These are phyloP conservation scores for Eretmochelys imbricata DNA, from an alignment of 2,113 vertebrate species.

Conservation along the genomic window DNA sequence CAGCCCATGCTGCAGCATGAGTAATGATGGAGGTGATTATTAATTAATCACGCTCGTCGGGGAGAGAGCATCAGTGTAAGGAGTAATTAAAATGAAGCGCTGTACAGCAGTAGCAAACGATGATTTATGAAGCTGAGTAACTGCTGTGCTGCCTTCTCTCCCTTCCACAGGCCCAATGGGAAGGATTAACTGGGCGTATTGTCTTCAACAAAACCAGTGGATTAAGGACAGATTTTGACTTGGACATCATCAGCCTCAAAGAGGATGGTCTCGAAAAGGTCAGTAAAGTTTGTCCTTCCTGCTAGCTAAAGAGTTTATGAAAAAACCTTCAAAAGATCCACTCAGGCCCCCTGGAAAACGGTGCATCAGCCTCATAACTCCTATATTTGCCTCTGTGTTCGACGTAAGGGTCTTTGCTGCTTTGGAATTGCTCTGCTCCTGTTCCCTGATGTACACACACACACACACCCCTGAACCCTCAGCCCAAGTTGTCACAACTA, in stretches of 20 bases:
- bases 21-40: slow-evolving; percentile 79
- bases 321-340: not conserved
- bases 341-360: not conserved
- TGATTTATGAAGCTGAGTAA: slow-evolving; percentile 77
- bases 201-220: slow-evolving; percentile 97
- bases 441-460: not conserved
- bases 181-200: slow-evolving; percentile 95
- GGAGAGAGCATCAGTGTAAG: slow-evolving; percentile 83
- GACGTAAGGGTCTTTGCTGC: slow-evolving; percentile 21
- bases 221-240: slow-evolving; percentile 95
- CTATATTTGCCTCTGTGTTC: not conserved
- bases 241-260: slow-evolving; percentile 97
- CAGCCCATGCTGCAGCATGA: slow-evolving; percentile 65
- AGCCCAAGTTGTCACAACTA: not conserved
- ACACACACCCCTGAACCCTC: not conserved
- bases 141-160: slow-evolving; percentile 60
- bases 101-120: slow-evolving; percentile 75
- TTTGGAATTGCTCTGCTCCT: slow-evolving; percentile 51
- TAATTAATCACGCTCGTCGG: slow-evolving; percentile 91
- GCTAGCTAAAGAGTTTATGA: not conserved
- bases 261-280: slow-evolving; percentile 98
- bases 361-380: not conserved
- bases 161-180: slow-evolving; percentile 94
- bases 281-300: slow-evolving; percentile 4
- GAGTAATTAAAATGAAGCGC: slow-evolving; percentile 91